Evolutionary conservation across 2,888 invertebrate species (phyloP).

Genomic region (Xestoiulus laeticollis): DNA sequence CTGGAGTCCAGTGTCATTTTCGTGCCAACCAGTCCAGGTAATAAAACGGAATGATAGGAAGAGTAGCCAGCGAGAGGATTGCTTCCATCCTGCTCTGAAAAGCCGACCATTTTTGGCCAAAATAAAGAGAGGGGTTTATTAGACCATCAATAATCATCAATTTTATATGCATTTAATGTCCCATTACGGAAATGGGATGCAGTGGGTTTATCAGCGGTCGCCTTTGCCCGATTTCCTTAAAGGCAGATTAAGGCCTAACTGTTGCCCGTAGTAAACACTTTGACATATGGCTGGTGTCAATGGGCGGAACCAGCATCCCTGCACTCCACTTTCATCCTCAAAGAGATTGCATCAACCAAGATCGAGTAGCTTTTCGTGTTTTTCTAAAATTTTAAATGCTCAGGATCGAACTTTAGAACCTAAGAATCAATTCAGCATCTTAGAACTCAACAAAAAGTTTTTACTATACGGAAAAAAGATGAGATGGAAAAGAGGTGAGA

Average conservation of each 20-base stretch:
- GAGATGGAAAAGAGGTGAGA: neutral
- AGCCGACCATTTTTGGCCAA: neutral
- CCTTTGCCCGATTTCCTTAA: slow-evolving; percentile 34
- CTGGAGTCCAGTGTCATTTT: neutral
- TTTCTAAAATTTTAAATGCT: neutral
- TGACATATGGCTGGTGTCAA: neutral
- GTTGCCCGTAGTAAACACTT: neutral
- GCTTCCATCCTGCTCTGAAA: neutral
- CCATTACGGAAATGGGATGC: slow-evolving; percentile 36
- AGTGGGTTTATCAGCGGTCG: slow-evolving; percentile 2
- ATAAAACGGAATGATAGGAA: slow-evolving; percentile 3
- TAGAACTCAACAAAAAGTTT: neutral
- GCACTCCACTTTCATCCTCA: neutral
- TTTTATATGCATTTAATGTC: slow-evolving; percentile 39
- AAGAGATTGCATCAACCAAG: neutral
- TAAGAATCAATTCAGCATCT: neutral
- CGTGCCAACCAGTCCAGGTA: slow-evolving; percentile 19
- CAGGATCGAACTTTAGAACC: neutral
- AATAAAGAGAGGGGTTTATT: slow-evolving; percentile 32
- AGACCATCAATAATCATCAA: slow-evolving; percentile 41
- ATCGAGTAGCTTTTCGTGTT: slow-evolving; percentile 9
- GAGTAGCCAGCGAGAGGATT: slow-evolving; percentile 3
- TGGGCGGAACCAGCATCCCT: neutral
- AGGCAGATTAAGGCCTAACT: neutral
- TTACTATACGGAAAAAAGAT: neutral